Evolutionary conservation across 2,113 vertebrate species (phyloP), one percentile per base, ranked within the genome.

Genomic region (Balaeniceps rex): DNA sequence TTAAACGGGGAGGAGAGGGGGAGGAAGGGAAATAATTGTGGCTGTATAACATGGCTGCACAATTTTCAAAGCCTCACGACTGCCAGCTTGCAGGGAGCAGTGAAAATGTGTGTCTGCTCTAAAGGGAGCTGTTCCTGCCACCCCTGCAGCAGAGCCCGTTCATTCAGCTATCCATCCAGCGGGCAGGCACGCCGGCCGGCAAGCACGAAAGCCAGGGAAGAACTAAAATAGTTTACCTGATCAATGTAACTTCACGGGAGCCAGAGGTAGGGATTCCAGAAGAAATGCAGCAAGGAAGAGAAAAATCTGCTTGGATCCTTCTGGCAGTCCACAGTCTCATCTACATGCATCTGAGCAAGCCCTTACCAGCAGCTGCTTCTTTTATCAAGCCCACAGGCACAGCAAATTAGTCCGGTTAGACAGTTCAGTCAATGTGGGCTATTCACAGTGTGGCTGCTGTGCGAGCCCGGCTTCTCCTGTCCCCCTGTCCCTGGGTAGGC

Each of bases 351-450:
- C 95, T 97, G 97, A 98, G 98, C 97, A 83, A 98, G 97, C 97
- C 96, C 98, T 96, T 91, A 92, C 97, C 97, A 96, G 98, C 99
- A 99, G 99, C 98, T 99, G 98, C 98, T 98, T 97, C 98, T 98
- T 97, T 98, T 97, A 97, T 98, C 98, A 97, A 98, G 98, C 98
- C 98, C 98, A 98, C 98, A 98, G 98, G 98, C 98, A 97, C 97
- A 97, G 98, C 97, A 98, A 98, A 97, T 98, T 96, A 98, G 98
- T 98, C 98, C 98, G 97, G 98, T 97, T 91, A 98, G 97, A 97
- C 98, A 96, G 98, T 98, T 98, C 97, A 97, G 98, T 98, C 99
- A 98, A 98, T 95, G 97, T 96, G 96, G 93, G 98, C 98, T 98
- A 98, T 98, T 98, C 98, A 98, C 98, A 97, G 98, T 78, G 96